Percentiles rank a stretch among this genome's conserved stretches.
phyloP scores from a whole-genome alignment of 2,797 vertebrate species.

The Syndactyla subalaris region DNA sequence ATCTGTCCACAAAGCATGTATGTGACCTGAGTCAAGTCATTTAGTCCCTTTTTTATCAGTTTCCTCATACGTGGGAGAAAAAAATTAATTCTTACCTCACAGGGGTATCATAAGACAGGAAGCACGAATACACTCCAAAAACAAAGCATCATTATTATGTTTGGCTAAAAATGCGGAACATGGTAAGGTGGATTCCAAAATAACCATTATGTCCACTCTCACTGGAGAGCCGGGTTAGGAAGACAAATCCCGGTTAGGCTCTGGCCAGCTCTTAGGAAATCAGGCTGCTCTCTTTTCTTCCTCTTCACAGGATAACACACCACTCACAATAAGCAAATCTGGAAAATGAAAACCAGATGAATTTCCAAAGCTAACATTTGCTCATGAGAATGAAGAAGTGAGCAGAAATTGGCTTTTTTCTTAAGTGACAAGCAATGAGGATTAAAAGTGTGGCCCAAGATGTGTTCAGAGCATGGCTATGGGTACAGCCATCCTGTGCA shows the following conservation, averaged over 20 bases:
- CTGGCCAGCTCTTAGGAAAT: slow-evolving; percentile 5
- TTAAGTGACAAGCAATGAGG: neutral
- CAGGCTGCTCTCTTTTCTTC: slow-evolving; percentile 15
- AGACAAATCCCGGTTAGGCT: slow-evolving; percentile 6
- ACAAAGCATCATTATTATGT: neutral
- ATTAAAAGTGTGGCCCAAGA: neutral
- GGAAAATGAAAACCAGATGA: slow-evolving; percentile 11
- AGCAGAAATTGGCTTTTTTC: neutral
- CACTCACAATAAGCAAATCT: neutral
- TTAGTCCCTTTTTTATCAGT: neutral
- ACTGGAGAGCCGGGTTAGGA: neutral
- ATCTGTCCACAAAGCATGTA: neutral
- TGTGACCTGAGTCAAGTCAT: neutral
- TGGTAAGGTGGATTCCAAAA: slow-evolving; percentile 15
- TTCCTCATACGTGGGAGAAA: neutral
- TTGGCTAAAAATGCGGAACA: slow-evolving; percentile 38
- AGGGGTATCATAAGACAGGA: neutral
- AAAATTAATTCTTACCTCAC: neutral
- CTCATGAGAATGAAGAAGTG: neutral
- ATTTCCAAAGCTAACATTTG: neutral
- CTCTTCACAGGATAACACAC: neutral
- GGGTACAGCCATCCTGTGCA: neutral
- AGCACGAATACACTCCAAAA: neutral
- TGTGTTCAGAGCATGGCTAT: neutral
- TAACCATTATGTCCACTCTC: neutral